phyloP scores from a whole-genome alignment of 1,140 invertebrate species.

The Cydia strobilella region DNA sequence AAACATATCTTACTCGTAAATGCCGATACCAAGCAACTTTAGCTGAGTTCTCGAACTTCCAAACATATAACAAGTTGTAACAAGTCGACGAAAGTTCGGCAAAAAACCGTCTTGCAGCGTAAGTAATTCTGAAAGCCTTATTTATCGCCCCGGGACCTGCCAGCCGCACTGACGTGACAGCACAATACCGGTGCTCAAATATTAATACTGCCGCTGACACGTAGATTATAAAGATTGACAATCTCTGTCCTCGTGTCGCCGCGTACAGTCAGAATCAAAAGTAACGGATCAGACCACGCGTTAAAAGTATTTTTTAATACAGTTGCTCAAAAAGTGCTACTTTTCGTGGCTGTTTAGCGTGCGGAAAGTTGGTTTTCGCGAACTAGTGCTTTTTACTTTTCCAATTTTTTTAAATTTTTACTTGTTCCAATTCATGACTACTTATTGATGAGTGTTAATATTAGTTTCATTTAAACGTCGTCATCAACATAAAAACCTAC shows the following conservation, averaged over 20 bases:
- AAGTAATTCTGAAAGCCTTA: constrained; percentile 14
- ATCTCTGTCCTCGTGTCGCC: background rate
- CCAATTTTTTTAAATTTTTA: no score
- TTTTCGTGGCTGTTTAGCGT: no score
- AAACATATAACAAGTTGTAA: background rate
- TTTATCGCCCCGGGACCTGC: constrained; percentile 7
- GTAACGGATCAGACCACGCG: no score
- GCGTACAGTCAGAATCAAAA: no score
- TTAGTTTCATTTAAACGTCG: no score
- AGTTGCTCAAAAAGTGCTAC: no score
- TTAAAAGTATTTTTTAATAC: no score
- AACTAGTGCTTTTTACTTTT: no score
- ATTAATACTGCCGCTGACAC: background rate
- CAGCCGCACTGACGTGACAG: constrained; percentile 1
- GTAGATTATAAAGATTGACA: background rate
- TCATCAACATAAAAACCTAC: no score
- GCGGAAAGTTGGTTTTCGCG: no score
- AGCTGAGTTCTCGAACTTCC: background rate
- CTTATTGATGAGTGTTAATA: no score
- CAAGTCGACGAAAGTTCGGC: constrained; percentile 3
- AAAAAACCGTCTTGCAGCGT: constrained; percentile 12
- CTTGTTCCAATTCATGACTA: no score
- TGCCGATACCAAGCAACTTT: background rate
- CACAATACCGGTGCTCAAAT: constrained; percentile 10
- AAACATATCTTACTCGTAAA: background rate